Evolutionary conservation across 2,113 vertebrate species (phyloP).

Genomic region (Corythornis madagascariensis): DNA sequence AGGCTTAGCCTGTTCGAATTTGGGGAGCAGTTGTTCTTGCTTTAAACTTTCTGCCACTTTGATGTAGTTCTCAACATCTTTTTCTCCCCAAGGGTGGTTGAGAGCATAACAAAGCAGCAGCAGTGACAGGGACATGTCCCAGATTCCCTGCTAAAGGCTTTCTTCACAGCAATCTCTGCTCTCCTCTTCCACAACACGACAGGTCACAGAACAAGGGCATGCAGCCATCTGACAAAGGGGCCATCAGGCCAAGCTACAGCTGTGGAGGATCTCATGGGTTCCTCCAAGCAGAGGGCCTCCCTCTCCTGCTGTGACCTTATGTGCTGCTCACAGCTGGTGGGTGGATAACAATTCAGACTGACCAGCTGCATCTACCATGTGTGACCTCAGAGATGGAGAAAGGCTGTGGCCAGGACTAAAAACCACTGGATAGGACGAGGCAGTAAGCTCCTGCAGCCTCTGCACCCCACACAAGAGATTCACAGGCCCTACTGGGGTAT

Average conservation of each 20-base stretch:
- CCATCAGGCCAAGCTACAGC: not conserved
- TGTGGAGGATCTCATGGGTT: not conserved
- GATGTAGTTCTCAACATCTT: not conserved
- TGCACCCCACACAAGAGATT: rapidly evolving
- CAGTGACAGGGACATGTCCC: not conserved
- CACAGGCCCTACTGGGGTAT: not conserved
- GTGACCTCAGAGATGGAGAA: not conserved
- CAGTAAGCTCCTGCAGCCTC: not conserved
- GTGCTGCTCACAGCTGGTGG: rapidly evolving
- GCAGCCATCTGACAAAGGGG: not conserved
- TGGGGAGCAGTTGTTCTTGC: not conserved
- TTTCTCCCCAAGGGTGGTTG: not conserved
- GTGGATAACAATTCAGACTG: not conserved
- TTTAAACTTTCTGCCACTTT: not conserved
- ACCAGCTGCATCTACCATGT: not conserved
- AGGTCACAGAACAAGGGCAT: not conserved
- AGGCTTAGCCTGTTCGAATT: rapidly evolving
- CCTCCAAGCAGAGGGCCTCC: not conserved
- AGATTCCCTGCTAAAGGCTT: not conserved
- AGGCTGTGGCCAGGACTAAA: not conserved
- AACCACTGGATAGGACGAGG: not conserved
- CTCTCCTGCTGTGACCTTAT: not conserved
- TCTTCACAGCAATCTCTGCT: not conserved
- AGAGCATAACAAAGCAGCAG: not conserved
- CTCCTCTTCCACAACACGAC: not conserved